Base-by-base conservation (phyloP, 2,113 vertebrate genomes). In the Menidia beryllina region DNA sequence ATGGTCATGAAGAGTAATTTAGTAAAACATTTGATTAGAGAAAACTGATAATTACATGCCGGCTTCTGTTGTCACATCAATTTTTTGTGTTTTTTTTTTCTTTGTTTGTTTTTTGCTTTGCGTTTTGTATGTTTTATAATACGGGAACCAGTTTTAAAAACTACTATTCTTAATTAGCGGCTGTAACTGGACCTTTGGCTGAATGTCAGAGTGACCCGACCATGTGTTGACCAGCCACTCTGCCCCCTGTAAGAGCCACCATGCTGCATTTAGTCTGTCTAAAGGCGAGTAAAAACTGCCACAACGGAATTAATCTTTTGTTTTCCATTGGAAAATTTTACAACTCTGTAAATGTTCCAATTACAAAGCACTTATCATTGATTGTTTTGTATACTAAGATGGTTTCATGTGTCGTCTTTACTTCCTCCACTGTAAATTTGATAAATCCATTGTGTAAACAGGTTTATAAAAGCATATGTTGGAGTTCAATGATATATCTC, bases 291-390 rank as follows among this genome's bases (percentile, higher is more conserved):
- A 34, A 34, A 34, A 34, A 34, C 30, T 34, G 4, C 21, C n/a
- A n/a, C n/a, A n/a, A n/a, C n/a, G n/a, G n/a, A n/a, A n/a, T n/a
- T n/a, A n/a, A n/a, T n/a, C n/a, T n/a, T n/a, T 13, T 41, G n/a
- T 34, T 26, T 30, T 23, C 3, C 10, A 21, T 23, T 51, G 49
- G 21, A 51, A 14, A 41, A 27, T n/a, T 27, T 7, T 17, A n/a
- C 25, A n/a, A 14, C 19, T 30, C 26, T 77, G 78, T 77, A 58
- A 59, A 52, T 82, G 73, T 61, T 61, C 26, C 1, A 49, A 39
- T 45, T 56, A 39, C 1, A 43, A 68, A 66, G 48, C 0, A 25
- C n/a, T 25, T 19, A 1, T 17, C 41, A 67, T 51, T 36, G 49
- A 1, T 30, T 47, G 19, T 75, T 81, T 73, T 52, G n/a, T 78